Percentiles rank a stretch among this genome's conserved stretches.
Evolutionary conservation across 2,888 invertebrate species (phyloP).

Genomic region (Branchipolynoe longqiensis): DNA sequence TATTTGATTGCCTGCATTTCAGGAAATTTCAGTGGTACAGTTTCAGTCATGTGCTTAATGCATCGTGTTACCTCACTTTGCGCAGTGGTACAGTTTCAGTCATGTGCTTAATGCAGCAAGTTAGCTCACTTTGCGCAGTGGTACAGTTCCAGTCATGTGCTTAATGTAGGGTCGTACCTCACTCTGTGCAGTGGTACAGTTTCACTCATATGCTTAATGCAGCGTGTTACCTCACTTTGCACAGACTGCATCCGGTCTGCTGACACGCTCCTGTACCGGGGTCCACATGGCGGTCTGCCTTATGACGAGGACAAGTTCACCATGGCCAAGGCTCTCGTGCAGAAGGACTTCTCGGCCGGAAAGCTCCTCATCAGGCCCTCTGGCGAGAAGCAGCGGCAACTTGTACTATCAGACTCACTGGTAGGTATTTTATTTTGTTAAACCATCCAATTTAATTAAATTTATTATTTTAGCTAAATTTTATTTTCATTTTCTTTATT

Average conservation of each 20-base stretch:
- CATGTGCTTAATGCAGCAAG: too few relatives aligned
- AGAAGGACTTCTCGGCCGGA: constrained; percentile 72
- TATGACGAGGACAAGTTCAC: constrained; percentile 69
- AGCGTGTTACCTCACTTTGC: constrained; percentile 54
- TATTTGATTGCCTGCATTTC: too few relatives aligned
- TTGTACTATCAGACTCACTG: constrained; percentile 69
- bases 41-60: too few relatives aligned
- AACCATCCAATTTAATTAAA: not conserved
- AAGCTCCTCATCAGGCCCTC: constrained; percentile 69
- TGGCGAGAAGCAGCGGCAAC: constrained; percentile 70
- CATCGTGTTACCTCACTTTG: too few relatives aligned
- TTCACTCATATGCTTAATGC: too few relatives aligned
- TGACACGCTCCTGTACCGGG: constrained; percentile 66
- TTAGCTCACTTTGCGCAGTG: too few relatives aligned
- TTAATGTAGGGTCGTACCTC: too few relatives aligned
- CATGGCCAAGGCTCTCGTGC: constrained; percentile 70
- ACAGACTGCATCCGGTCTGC: constrained; percentile 72
- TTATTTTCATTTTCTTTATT: not conserved
- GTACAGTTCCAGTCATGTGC: too few relatives aligned
- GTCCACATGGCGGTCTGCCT: constrained; percentile 68
- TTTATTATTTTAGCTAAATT: not conserved
- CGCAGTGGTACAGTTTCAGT: too few relatives aligned
- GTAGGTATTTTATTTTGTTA: constrained; percentile 64
- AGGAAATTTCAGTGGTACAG: too few relatives aligned
- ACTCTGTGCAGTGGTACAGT: too few relatives aligned